phyloP scores from a whole-genome alignment of 2,113 vertebrate genomes.

The Puntigrus tetrazona region DNA sequence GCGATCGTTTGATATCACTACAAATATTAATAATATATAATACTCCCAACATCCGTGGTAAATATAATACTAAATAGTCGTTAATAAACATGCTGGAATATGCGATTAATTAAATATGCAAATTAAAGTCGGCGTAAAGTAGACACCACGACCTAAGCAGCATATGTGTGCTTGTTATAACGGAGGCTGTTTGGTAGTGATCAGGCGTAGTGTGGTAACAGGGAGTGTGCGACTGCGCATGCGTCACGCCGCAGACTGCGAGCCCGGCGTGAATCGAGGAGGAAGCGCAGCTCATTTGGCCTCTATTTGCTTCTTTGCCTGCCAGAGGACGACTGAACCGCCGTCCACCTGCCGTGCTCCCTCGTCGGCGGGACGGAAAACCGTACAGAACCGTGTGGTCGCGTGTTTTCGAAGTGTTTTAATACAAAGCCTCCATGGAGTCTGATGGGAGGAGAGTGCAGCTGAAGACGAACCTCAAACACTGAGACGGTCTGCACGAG shows the following conservation, averaged over 20 bases:
- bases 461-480: conserved; percentile 26
- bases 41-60: background rate
- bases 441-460: conserved; percentile 30
- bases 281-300: background rate
- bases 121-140: background rate
- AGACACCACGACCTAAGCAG: background rate
- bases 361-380: background rate
- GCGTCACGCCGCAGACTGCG: conserved; percentile 1
- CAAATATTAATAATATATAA: background rate
- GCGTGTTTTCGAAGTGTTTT: background rate
- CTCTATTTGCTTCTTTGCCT: background rate
- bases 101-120: background rate
- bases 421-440: conserved; percentile 46
- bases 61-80: background rate
- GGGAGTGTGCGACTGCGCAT: conserved; percentile 15
- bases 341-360: background rate
- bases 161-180: background rate
- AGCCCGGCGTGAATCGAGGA: conserved; percentile 18
- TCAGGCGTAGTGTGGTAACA: background rate
- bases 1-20: too few species aligned
- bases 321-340: background rate
- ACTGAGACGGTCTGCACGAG: conserved; percentile 7
- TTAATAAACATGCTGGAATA: background rate
- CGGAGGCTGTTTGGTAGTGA: background rate
- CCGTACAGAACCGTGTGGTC: background rate